phyloP scores from a whole-genome alignment of 23 tunicate genomes.

The Pegea sp. region DNA sequence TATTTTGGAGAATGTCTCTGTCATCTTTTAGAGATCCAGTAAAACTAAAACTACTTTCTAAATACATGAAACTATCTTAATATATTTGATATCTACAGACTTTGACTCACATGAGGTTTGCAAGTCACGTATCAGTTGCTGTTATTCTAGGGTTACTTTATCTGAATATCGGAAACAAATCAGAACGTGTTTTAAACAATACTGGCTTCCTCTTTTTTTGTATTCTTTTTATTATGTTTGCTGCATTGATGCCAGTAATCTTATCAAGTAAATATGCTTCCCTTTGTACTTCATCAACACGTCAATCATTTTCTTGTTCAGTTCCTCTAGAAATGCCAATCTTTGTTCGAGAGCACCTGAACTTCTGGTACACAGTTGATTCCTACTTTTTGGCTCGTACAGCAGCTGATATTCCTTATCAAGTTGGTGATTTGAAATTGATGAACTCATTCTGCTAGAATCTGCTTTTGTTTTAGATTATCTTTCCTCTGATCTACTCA shows the following conservation, averaged over 20 bases:
- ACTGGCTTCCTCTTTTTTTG: constrained; percentile 89
- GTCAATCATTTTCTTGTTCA: constrained; percentile 20
- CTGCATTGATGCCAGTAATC: constrained; percentile 80
- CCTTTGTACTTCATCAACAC: no score
- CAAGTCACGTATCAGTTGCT: constrained; percentile 82
- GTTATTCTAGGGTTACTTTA: constrained; percentile 63
- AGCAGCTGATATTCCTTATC: constrained; percentile 90
- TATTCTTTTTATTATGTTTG: constrained; percentile 80
- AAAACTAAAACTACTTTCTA: not conserved
- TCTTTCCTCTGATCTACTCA: constrained; percentile 74
- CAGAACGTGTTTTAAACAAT: constrained; percentile 66
- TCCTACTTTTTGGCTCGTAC: constrained; percentile 85
- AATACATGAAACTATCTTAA: not conserved
- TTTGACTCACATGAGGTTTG: constrained; percentile 86
- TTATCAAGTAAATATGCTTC: constrained; percentile 62
- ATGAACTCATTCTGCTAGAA: not conserved
- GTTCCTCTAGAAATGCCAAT: constrained; percentile 88
- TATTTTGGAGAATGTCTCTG: constrained; percentile 55
- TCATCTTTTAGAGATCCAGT: constrained; percentile 85
- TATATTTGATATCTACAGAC: constrained; percentile 9
- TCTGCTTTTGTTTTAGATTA: constrained; percentile 24
- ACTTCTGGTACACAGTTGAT: constrained; percentile 87
- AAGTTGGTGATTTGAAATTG: constrained; percentile 19
- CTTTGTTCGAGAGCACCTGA: constrained; percentile 95
- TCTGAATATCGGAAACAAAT: constrained; percentile 66